phyloP scores from a whole-genome alignment of 2,797 vertebrate species.

The Xiphophorus birchmanni region DNA sequence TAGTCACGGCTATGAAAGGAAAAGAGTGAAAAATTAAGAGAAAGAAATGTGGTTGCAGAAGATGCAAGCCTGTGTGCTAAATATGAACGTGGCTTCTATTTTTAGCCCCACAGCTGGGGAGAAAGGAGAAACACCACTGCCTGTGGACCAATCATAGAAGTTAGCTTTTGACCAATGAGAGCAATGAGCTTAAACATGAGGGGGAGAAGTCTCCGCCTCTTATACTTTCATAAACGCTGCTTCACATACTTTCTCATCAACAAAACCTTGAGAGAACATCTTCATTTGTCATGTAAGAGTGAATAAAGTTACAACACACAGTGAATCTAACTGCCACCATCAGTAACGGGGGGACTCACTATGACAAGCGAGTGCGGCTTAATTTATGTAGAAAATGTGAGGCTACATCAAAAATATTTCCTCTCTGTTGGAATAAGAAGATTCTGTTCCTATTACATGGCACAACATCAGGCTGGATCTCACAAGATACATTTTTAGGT shows the following conservation, averaged over 20 bases:
- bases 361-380: background rate
- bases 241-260: slow-evolving; percentile 23
- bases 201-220: slow-evolving; percentile 25
- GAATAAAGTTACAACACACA: slow-evolving; percentile 3
- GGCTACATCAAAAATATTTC: slow-evolving; percentile 19
- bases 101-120: slow-evolving; percentile 65
- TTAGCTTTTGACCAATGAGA: slow-evolving; percentile 58
- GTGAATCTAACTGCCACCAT: background rate
- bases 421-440: slow-evolving; percentile 18
- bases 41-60: slow-evolving; percentile 35
- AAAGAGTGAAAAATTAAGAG: slow-evolving; percentile 2
- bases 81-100: slow-evolving; percentile 66
- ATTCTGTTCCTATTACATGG: slow-evolving; percentile 23
- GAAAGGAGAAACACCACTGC: slow-evolving; percentile 59
- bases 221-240: slow-evolving; percentile 11
- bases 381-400: background rate
- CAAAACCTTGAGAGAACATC: slow-evolving; percentile 7
- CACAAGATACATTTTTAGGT: slow-evolving; percentile 37
- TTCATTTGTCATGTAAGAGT: slow-evolving; percentile 2
- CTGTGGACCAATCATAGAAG: slow-evolving; percentile 65
- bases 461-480: slow-evolving; percentile 63
- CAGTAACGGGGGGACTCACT: slow-evolving; percentile 14
- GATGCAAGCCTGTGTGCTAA: slow-evolving; percentile 54
- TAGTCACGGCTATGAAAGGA: slow-evolving; percentile 27
- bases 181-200: slow-evolving; percentile 20